These are phyloP conservation scores for Chelonus formosanus DNA, from an alignment of 2,888 invertebrate species.

Conservation along the genomic window DNA sequence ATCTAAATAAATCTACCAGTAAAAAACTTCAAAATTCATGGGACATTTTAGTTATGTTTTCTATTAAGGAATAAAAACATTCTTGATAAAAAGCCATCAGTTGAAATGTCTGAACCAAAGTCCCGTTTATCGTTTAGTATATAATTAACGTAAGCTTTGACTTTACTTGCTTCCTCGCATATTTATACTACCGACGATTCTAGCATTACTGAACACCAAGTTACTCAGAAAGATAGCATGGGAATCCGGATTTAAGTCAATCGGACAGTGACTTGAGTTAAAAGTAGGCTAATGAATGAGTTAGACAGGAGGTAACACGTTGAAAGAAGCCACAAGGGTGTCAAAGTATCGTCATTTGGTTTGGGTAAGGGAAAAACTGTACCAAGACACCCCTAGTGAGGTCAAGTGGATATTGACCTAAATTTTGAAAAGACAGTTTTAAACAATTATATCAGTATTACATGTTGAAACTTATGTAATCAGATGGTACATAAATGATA, in stretches of 20 bases:
- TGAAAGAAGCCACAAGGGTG: conserved; percentile 2
- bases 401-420: conserved; percentile 8
- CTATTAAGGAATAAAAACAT: neutral
- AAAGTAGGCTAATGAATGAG: conserved; percentile 6
- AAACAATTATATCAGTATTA: no score
- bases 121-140: no score
- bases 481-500: neutral
- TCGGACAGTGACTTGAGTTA: conserved; percentile 4
- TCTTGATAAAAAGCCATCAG: no score
- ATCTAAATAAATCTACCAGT: neutral
- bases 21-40: conserved; percentile 2
- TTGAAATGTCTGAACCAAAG: no score
- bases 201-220: no score
- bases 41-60: neutral
- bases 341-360: neutral
- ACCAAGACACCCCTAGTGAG: neutral
- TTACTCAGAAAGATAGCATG: no score
- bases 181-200: no score
- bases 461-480: neutral
- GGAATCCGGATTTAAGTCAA: neutral
- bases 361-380: neutral
- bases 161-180: no score
- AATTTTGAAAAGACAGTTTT: neutral
- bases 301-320: neutral
- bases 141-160: no score